Evolutionary conservation across 2,113 vertebrate species (phyloP), one percentile per base, ranked within the genome.

Genomic region (Clinocottus analis): DNA sequence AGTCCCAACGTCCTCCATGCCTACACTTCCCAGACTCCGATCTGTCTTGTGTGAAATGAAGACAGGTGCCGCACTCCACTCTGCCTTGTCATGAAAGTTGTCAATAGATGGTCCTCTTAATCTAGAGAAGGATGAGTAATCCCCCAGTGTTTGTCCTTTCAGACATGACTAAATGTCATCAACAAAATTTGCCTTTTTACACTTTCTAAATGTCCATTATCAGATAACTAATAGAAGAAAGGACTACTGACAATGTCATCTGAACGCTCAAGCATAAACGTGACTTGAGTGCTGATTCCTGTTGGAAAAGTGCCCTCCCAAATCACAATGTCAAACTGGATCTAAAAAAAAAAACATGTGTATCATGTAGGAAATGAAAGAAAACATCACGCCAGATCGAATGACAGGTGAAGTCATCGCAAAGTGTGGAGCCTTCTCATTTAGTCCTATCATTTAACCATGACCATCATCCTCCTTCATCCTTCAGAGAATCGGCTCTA

Each of bases 121-220:
- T 76, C 70, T 63, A 31, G 17, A 72, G 61, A 47, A 39, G 47
- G 65, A 85, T 83, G 80, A 82, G 60, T 82, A 78, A 86, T 80
- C 65, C 62, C 43, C 56, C 33, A 14, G 19, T 74, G 61, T 72
- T 73, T 47, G 43, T 82, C 74, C 71, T 86, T 84, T 87, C 31
- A 80, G 82, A 75, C 61, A 75, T 63, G 76, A 77, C 59, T 58
- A 83, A 82, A 87, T 83, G 72, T 84, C 84, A 84, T 43, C 56
- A 45, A 49, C 53, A 87, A 73, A 77, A 66, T 83, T 47, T 72
- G 45, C 49, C 68, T 65, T 67, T 69, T 70, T 13, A 17, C 33
- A 60, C 29, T 68, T 80, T 70, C 25, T 63, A 49, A 80, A 25
- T 63, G 84, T 78, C 37, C 8, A 1, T 80, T 58, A 75, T 64